Percentiles rank a stretch among this genome's conserved stretches.
Evolutionary conservation across 2,797 vertebrate genomes (phyloP).

Genomic region (Acanthornis magna): DNA sequence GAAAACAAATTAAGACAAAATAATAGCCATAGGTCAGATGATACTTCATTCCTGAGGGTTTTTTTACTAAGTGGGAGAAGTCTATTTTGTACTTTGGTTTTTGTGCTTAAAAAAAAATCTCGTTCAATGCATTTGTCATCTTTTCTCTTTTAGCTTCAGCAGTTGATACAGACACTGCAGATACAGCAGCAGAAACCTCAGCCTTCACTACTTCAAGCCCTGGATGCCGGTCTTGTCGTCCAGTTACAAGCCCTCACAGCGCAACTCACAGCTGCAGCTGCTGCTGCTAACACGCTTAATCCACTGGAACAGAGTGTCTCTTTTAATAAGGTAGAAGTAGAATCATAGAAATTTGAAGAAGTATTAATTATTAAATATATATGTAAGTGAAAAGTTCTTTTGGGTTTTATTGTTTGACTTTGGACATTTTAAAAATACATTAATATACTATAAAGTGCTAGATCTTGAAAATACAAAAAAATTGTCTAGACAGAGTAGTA

Average conservation of each 20-base stretch:
- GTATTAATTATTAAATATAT: background rate
- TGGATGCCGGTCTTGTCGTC: constrained; percentile 95
- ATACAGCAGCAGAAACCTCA: constrained; percentile 99
- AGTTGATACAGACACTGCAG: constrained; percentile 95
- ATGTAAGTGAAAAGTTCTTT: background rate
- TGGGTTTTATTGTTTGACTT: background rate
- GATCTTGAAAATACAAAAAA: background rate
- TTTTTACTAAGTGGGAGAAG: background rate
- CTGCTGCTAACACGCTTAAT: constrained; percentile 90
- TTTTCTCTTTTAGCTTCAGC: constrained; percentile 84
- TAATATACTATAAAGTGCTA: background rate
- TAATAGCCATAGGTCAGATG: constrained; percentile 3
- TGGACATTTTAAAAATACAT: background rate
- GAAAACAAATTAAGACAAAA: constrained; percentile 2
- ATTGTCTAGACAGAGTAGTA: background rate
- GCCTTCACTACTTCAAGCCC: constrained; percentile 92
- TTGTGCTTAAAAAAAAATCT: background rate
- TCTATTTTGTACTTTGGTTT: background rate
- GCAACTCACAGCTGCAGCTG: constrained; percentile 93
- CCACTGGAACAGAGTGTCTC: constrained; percentile 94
- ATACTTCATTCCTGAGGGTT: background rate
- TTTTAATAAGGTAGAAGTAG: constrained; percentile 90
- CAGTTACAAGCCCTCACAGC: constrained; percentile 97
- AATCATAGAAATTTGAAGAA: background rate
- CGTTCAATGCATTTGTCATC: background rate